Evolutionary conservation across 2,888 invertebrate genomes (phyloP).

Genomic region (Plebejus argus): DNA sequence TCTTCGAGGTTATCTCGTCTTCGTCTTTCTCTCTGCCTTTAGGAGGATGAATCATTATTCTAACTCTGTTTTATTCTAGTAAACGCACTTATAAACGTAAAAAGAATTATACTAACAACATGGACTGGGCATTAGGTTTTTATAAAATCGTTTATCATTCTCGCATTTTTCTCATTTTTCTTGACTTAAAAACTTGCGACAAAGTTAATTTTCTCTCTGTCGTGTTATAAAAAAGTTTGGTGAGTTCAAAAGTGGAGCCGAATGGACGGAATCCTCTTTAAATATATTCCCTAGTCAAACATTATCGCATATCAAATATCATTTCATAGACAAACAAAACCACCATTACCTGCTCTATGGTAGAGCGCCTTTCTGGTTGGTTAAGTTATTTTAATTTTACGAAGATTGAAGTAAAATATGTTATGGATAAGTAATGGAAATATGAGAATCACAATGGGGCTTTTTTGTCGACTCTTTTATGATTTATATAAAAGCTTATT

Average conservation of each 20-base stretch:
- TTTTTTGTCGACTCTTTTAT: slow-evolving; percentile 3
- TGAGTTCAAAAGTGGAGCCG: slow-evolving; percentile 1
- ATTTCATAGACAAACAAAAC: slow-evolving; percentile 17
- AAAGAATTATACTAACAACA: neutral
- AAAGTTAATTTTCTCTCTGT: neutral
- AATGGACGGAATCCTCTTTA: slow-evolving; percentile 7
- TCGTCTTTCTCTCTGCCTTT: slow-evolving; percentile 35
- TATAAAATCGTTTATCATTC: neutral
- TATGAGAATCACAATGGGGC: neutral
- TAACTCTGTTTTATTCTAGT: slow-evolving; percentile 40
- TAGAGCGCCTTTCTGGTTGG: slow-evolving; percentile 7
- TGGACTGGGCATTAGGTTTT: neutral
- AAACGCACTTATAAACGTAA: slow-evolving; percentile 43
- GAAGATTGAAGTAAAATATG: neutral
- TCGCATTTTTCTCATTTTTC: neutral
- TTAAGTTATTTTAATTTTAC: neutral
- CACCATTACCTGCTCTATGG: slow-evolving; percentile 13
- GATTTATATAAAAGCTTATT: neutral
- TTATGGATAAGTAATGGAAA: neutral
- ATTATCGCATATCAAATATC: slow-evolving; percentile 19
- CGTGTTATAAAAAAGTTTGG: neutral
- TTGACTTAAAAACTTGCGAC: neutral
- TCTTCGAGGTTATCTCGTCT: slow-evolving; percentile 37
- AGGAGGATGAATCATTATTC: slow-evolving; percentile 42
- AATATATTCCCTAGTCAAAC: slow-evolving; percentile 23